phyloP scores from a whole-genome alignment of 2,113 vertebrate genomes.

The Etia nguti region DNA sequence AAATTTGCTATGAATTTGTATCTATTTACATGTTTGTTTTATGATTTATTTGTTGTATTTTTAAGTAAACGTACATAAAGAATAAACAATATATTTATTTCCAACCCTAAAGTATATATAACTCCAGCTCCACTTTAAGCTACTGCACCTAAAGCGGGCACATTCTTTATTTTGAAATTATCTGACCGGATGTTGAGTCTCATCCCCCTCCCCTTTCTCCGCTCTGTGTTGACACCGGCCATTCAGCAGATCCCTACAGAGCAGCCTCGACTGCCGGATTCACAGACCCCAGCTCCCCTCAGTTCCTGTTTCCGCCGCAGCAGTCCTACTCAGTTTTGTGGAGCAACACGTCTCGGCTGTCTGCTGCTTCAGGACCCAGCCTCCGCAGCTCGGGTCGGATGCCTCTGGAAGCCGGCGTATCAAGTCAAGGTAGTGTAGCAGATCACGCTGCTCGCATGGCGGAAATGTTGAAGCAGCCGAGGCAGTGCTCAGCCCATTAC shows the following conservation, averaged over 20 bases:
- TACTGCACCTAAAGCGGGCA: neutral
- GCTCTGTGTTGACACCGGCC: conserved; percentile 45
- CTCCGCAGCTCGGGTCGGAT: conserved; percentile 39
- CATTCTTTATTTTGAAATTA: conserved; percentile 37
- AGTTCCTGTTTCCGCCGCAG: conserved; percentile 69
- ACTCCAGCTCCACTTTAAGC: neutral
- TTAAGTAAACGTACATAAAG: neutral
- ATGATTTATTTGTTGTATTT: neutral
- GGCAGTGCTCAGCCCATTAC: conserved; percentile 13
- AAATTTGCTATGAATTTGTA: neutral
- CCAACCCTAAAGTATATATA: neutral
- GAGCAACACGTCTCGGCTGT: conserved; percentile 14
- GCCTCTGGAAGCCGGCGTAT: conserved; percentile 32
- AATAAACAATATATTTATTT: neutral
- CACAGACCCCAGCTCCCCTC: conserved; percentile 28
- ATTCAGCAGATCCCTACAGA: conserved; percentile 46
- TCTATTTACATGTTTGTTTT: neutral
- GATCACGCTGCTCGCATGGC: neutral
- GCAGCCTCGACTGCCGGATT: conserved; percentile 39
- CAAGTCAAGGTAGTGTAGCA: conserved; percentile 49
- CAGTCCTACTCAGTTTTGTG: conserved; percentile 18
- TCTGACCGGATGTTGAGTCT: neutral
- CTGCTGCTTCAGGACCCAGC: conserved; percentile 31
- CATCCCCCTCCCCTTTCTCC: neutral
- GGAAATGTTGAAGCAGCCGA: neutral